Evolutionary conservation across 2,797 vertebrate species (phyloP).

Genomic region (Pseudopleuronectes americanus): DNA sequence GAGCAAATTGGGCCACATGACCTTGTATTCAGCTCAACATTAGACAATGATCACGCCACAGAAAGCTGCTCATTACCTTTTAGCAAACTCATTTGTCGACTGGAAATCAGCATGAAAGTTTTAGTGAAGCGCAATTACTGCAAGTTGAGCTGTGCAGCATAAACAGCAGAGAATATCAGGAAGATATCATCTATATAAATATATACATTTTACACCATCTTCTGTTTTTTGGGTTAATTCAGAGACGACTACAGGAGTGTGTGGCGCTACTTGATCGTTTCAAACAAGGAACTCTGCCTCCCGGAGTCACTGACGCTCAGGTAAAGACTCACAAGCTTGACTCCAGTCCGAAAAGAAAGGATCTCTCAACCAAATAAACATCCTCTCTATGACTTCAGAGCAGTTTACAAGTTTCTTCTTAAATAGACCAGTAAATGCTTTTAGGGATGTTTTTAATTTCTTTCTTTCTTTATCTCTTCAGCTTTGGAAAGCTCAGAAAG

Average conservation of each 20-base stretch:
- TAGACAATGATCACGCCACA: slow-evolving; percentile 56
- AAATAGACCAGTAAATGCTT: neutral
- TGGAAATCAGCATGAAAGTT: slow-evolving; percentile 60
- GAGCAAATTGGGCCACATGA: slow-evolving; percentile 67
- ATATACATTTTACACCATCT: neutral
- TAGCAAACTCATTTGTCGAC: slow-evolving; percentile 70
- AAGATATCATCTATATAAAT: neutral
- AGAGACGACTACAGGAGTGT: slow-evolving; percentile 89
- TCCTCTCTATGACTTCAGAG: neutral
- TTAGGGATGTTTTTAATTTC: neutral
- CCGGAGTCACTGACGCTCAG: slow-evolving; percentile 89
- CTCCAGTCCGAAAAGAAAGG: neutral
- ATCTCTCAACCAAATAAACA: neutral
- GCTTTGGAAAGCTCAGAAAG: slow-evolving; percentile 96
- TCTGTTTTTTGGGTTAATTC: slow-evolving; percentile 23
- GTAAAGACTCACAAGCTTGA: slow-evolving; percentile 67
- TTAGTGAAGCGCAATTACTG: slow-evolving; percentile 42
- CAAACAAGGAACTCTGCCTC: slow-evolving; percentile 83
- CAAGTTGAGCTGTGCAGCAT: slow-evolving; percentile 3
- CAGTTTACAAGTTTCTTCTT: neutral
- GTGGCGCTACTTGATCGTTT: slow-evolving; percentile 88
- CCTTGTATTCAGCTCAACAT: slow-evolving; percentile 62
- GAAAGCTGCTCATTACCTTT: slow-evolving; percentile 70
- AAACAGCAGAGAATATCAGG: neutral
- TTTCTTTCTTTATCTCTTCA: slow-evolving; percentile 66